These are phyloP conservation scores for Chionodraco myersi DNA, from an alignment of 2,113 vertebrate species.

Conservation along the genomic window DNA sequence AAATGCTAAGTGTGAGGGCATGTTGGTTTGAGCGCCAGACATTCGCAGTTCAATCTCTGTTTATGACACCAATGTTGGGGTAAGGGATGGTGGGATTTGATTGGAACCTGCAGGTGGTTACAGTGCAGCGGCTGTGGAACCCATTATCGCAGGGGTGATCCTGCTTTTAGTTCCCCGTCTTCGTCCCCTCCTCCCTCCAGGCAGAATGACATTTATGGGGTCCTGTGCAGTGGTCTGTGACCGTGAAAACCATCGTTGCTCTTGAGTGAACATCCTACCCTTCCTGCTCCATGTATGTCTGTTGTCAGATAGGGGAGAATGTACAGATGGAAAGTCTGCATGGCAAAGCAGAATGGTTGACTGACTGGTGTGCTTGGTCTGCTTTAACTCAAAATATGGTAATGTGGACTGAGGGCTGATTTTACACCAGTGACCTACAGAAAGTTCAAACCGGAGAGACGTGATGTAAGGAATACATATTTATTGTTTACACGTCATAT, in stretches of 20 bases:
- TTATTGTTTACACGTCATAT: too few relatives aligned
- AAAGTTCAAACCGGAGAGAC: not conserved
- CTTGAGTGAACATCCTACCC: constrained; percentile 52
- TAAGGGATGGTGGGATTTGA: constrained; percentile 54
- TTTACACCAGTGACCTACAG: constrained; percentile 19
- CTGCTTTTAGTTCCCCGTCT: constrained; percentile 36
- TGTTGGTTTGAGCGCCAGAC: constrained; percentile 42
- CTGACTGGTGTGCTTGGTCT: constrained; percentile 37
- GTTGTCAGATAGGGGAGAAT: constrained; percentile 52
- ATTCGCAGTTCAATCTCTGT: constrained; percentile 44
- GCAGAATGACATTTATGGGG: constrained; percentile 73
- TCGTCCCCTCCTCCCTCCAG: constrained; percentile 44
- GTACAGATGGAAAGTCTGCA: constrained; percentile 41
- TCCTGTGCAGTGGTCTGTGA: constrained; percentile 68
- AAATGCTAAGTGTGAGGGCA: constrained; percentile 37
- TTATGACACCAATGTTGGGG: constrained; percentile 39
- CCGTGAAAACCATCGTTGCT: constrained; percentile 68
- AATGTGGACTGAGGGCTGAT: constrained; percentile 45
- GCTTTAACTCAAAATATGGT: constrained; percentile 49
- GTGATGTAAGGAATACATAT: too few relatives aligned
- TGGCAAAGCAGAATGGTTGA: constrained; percentile 39
- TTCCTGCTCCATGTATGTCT: constrained; percentile 55
- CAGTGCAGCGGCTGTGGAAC: constrained; percentile 64
- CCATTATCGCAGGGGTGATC: constrained; percentile 68
- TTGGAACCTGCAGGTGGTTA: constrained; percentile 75